These are phyloP conservation scores for Rousettus madagascariensis DNA, from an alignment of 2,797 vertebrate species.

Conservation along the genomic window DNA sequence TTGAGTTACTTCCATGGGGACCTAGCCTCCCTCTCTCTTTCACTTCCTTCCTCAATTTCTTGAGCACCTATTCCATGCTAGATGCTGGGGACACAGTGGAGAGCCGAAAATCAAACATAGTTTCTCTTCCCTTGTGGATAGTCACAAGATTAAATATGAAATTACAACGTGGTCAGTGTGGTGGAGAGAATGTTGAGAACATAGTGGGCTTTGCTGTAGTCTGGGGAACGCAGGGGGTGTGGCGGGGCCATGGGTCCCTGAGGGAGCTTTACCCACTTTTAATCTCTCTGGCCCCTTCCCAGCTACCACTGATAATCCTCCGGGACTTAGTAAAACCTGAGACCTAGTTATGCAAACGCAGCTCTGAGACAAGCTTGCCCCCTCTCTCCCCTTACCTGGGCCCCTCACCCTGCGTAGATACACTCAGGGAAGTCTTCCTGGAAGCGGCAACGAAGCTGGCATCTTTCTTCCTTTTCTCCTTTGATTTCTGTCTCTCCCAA, in stretches of 20 bases:
- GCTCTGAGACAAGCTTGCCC: no score
- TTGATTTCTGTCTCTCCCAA: not conserved
- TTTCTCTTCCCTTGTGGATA: not conserved
- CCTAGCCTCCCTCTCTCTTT: not conserved
- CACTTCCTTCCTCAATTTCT: not conserved
- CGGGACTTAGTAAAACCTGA: not conserved
- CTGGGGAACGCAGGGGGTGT: not conserved
- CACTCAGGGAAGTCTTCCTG: not conserved
- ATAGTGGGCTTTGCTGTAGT: not conserved
- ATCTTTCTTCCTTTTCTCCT: not conserved
- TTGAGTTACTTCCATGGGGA: not conserved
- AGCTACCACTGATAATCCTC: not conserved
- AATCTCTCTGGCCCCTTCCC: not conserved
- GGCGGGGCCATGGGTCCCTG: not conserved
- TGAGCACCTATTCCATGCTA: not conserved
- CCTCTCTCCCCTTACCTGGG: fast-evolving
- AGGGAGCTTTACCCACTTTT: not conserved
- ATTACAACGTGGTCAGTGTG: no score
- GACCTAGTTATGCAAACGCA: not conserved
- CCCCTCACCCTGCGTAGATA: not conserved
- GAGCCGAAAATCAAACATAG: not conserved
- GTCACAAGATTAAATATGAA: not conserved
- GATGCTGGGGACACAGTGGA: not conserved
- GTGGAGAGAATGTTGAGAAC: not conserved
- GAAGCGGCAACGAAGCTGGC: not conserved